A percentile compares a stretch with the other conserved stretches of the same genome.
Conservation (phyloP, 2,113 vertebrate species). For the Ivindomyrus marchei region DNA sequence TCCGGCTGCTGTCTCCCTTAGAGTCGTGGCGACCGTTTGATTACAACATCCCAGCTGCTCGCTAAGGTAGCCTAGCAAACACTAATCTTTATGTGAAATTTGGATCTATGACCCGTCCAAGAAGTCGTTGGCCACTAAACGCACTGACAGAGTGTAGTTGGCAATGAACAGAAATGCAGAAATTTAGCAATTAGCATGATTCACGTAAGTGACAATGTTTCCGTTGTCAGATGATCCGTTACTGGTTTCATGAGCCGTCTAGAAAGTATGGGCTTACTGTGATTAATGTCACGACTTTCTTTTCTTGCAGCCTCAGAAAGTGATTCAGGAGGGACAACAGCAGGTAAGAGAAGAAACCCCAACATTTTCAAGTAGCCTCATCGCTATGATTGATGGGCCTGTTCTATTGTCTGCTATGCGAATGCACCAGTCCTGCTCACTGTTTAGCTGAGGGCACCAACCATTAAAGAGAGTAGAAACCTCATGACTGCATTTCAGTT, state of each 20-base stretch:
- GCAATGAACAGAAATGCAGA: neutral
- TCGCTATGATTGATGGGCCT: constrained; percentile 18
- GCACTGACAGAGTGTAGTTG: neutral
- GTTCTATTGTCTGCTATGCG: neutral
- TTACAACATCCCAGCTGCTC: neutral
- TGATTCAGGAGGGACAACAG: constrained; percentile 53
- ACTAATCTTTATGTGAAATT: neutral
- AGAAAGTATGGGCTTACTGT: neutral
- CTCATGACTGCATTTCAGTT: neutral
- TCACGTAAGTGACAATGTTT: neutral
- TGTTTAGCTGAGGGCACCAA: neutral
- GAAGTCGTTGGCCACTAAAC: neutral
- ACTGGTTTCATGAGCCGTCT: neutral
- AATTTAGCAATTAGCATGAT: neutral
- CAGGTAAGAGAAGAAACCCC: constrained; percentile 52
- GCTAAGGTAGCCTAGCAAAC: neutral
- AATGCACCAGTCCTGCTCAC: neutral
- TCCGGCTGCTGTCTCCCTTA: neutral
- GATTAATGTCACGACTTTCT: neutral
- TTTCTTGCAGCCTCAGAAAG: constrained; percentile 55
- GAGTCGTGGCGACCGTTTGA: neutral
- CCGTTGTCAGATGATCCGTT: neutral
- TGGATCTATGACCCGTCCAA: neutral
- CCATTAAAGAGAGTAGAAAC: neutral
- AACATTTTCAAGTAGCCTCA: neutral